phyloP scores from a whole-genome alignment of 2,797 vertebrate genomes.

The Morus bassanus region DNA sequence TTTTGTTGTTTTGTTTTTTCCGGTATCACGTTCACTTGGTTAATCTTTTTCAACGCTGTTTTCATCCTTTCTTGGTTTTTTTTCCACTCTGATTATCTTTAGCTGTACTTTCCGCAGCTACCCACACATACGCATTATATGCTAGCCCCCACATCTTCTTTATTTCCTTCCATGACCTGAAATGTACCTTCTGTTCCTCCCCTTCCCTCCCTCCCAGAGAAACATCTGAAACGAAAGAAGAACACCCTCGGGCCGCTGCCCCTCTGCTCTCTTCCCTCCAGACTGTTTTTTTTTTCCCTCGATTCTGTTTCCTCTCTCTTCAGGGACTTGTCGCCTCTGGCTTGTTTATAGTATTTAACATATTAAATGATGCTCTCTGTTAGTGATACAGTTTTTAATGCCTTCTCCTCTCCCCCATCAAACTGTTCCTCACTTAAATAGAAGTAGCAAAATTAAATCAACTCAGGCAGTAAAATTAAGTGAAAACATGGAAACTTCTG shows the following conservation, averaged over 20 bases:
- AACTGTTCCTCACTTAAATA: background rate
- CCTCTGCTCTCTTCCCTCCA: background rate
- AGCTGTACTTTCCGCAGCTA: background rate
- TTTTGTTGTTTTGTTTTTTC: background rate
- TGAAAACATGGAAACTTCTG: background rate
- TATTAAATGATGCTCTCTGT: background rate
- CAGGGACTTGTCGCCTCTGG: background rate
- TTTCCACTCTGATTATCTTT: background rate
- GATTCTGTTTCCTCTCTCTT: background rate
- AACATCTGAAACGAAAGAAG: background rate
- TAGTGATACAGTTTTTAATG: background rate
- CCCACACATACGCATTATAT: background rate
- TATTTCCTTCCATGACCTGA: background rate
- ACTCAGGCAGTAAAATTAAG: background rate
- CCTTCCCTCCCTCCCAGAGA: background rate
- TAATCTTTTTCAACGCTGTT: background rate
- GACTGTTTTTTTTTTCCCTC: accelerated
- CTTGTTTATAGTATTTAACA: background rate
- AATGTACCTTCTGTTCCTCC: background rate
- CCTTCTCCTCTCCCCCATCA: background rate
- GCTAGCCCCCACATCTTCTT: background rate
- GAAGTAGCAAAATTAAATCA: background rate
- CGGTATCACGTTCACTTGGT: background rate
- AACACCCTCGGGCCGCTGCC: background rate
- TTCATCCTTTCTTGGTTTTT: background rate